These are phyloP conservation scores for Poeciliopsis gracilis DNA, from an alignment of 2,797 vertebrate genomes.

Conservation along the genomic window DNA sequence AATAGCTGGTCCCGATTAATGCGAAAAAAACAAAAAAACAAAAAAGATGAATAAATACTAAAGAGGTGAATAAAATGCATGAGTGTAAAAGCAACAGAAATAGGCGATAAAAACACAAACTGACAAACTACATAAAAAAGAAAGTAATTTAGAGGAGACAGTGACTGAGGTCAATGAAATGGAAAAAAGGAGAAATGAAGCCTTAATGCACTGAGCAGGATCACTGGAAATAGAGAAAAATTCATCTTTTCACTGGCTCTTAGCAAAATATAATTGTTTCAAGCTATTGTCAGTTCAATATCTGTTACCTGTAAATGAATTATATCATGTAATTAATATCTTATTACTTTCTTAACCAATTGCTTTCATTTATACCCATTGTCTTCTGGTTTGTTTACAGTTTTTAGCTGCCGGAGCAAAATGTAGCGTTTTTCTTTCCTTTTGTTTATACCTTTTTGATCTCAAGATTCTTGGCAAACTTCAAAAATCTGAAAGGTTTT, in stretches of 20 bases:
- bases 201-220: neutral
- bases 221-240: neutral
- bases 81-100: neutral
- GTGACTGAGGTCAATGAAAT: neutral
- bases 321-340: neutral
- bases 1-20: neutral
- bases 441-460: neutral
- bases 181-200: conserved; percentile 6
- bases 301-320: neutral
- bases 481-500: neutral
- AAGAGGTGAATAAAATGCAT: neutral
- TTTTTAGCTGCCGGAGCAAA: neutral
- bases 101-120: neutral
- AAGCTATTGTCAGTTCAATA: neutral
- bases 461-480: neutral
- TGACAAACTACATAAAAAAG: conserved; percentile 2
- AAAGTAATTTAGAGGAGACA: conserved; percentile 12
- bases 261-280: neutral
- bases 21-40: neutral
- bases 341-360: neutral
- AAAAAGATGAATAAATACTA: neutral
- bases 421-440: neutral
- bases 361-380: neutral
- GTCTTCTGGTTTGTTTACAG: neutral
- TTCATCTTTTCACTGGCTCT: neutral